A percentile compares a stretch with the other conserved stretches of the same genome.
These are phyloP conservation scores for Ophion obscuratus DNA, from an alignment of 2,888 invertebrate species.

Conservation along the genomic window DNA sequence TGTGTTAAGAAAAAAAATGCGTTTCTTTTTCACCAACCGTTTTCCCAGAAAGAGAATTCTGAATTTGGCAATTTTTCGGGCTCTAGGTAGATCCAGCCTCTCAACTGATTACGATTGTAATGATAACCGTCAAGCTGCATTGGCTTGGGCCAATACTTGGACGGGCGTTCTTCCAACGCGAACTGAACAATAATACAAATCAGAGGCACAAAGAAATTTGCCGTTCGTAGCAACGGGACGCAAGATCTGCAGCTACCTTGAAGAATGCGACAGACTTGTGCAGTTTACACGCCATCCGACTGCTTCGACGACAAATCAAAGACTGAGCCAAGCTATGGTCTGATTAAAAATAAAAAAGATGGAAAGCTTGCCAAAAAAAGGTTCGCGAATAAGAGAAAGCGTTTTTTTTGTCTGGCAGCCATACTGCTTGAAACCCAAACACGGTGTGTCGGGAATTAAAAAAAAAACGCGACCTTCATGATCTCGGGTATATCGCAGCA, in stretches of 20 bases:
- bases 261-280: neutral
- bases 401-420: neutral
- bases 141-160: too few relatives aligned
- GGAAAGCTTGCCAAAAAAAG: constrained; percentile 35
- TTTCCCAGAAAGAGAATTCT: too few relatives aligned
- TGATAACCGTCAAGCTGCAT: too few relatives aligned
- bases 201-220: neutral
- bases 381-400: neutral
- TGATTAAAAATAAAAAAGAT: constrained; percentile 56
- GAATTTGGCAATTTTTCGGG: too few relatives aligned
- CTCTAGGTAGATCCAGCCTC: too few relatives aligned
- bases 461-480: too few relatives aligned
- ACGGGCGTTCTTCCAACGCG: too few relatives aligned
- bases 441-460: neutral
- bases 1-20: too few relatives aligned
- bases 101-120: too few relatives aligned
- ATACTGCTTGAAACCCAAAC: neutral
- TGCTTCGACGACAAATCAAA: neutral
- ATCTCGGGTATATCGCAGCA: too few relatives aligned
- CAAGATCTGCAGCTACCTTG: constrained; percentile 22
- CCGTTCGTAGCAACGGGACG: neutral
- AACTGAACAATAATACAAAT: neutral
- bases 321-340: constrained; percentile 14
- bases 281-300: neutral
- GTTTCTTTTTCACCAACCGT: too few relatives aligned